These are phyloP conservation scores for Odontomachus brunneus DNA, from an alignment of 1,140 invertebrate species.

Conservation along the genomic window DNA sequence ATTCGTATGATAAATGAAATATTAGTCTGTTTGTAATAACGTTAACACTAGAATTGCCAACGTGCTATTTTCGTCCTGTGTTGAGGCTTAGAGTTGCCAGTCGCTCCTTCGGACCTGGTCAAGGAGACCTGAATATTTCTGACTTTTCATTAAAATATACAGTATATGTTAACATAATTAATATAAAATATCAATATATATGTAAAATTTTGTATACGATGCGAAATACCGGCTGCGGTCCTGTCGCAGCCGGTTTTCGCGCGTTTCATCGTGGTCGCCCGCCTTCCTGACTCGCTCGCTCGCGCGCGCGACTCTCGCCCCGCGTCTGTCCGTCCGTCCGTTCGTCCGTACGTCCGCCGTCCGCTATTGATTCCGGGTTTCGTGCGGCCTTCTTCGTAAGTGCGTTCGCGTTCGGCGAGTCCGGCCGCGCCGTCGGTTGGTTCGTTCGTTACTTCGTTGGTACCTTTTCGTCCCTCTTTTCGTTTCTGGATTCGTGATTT, in stretches of 20 bases:
- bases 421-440: conserved; percentile 50
- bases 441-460: conserved; percentile 6
- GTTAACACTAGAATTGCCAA: too few species aligned
- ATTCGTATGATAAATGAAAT: too few species aligned
- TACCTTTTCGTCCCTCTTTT: conserved; percentile 53
- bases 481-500: conserved; percentile 38
- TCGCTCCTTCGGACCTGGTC: too few species aligned
- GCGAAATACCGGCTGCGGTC: background rate
- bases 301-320: conserved; percentile 64
- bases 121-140: too few species aligned
- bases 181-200: background rate
- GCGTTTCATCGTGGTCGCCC: conserved; percentile 53
- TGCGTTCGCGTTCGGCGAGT: conserved; percentile 69
- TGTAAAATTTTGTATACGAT: too few species aligned
- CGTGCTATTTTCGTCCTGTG: too few species aligned
- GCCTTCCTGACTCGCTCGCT: conserved; percentile 46
- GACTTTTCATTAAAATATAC: too few species aligned
- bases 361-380: conserved; percentile 82
- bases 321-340: conserved; percentile 39
- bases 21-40: too few species aligned
- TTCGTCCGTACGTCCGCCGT: conserved; percentile 67
- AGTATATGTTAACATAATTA: too few species aligned
- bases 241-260: conserved; percentile 58
- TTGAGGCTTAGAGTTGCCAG: too few species aligned
- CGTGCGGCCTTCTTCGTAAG: conserved; percentile 73